A percentile compares a stretch with the other conserved stretches of the same genome.
Evolutionary conservation across 2,888 invertebrate species (phyloP).

Genomic region (Caenorhabditis wallacei): DNA sequence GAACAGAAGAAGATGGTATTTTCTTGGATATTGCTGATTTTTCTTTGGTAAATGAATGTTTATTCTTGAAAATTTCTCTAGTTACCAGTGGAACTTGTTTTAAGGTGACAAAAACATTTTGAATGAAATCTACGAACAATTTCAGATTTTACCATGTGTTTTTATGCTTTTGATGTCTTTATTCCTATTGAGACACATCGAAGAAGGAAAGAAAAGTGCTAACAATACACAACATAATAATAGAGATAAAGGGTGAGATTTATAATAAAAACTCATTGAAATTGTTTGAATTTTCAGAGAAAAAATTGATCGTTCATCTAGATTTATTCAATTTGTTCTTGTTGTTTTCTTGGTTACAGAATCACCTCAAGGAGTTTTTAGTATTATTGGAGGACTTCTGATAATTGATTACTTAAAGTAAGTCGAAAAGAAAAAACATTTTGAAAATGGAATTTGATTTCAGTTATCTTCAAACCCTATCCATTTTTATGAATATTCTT

Average conservation of each 20-base stretch:
- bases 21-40: slow-evolving; percentile 40
- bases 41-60: slow-evolving; percentile 23
- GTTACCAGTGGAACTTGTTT: slow-evolving; percentile 20
- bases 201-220: slow-evolving; percentile 32
- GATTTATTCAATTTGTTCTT: slow-evolving; percentile 33
- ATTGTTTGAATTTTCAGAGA: slow-evolving; percentile 6
- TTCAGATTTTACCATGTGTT: slow-evolving; percentile 36
- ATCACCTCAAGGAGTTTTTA: slow-evolving; percentile 13
- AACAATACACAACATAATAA: background rate
- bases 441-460: too few species aligned
- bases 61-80: slow-evolving; percentile 32
- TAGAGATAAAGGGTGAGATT: slow-evolving; percentile 9
- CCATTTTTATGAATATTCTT: slow-evolving; percentile 34
- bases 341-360: slow-evolving; percentile 14
- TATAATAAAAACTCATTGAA: background rate
- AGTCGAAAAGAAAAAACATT: background rate
- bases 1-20: slow-evolving; percentile 34
- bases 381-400: slow-evolving; percentile 10
- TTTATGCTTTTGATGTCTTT: slow-evolving; percentile 19
- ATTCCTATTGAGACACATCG: slow-evolving; percentile 17
- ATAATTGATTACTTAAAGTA: slow-evolving; percentile 34
- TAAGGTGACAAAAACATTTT: slow-evolving; percentile 11
- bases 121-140: background rate
- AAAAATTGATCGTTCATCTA: slow-evolving; percentile 31
- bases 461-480: slow-evolving; percentile 33